Evolutionary conservation across 2,888 invertebrate species (phyloP), one percentile per base, ranked within the genome.

Genomic region (Caradrina kadenii): DNA sequence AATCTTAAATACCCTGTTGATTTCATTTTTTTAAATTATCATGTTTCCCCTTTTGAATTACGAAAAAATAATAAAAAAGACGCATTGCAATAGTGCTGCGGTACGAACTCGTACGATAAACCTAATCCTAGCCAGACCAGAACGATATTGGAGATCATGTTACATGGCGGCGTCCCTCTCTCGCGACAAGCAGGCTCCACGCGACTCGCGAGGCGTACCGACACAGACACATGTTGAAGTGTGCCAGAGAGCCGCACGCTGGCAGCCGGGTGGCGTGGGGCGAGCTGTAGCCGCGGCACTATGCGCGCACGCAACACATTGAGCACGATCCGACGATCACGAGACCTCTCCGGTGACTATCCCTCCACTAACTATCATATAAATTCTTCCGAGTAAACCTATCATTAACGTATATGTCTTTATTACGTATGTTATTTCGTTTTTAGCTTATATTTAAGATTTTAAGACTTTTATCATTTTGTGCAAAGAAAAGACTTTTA

Each of bases 1-100:
- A 93, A 95, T 94, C 93, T 94, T 95, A 94, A 94, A 96, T 96
- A 96, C 95, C 95, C 96, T 96, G 95, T 96, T 95, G 94, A 94
- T 95, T 95, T 93, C 91, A 92, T 93, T 93, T 92, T 77, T 91
- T 89, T 86, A 88, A 90, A 85, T 87, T 83, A 90, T 85, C 84
- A 83, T 86, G 84, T 89, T 90, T 89, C 87, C 89, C 87, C 86
- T 87, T 89, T 85, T 88, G 90, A 89, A 86, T 86, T 88, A 89
- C 85, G 87, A 89, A 88, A 88, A 83, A 83, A 85, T 86, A 82
- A 85, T 82, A 76, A 80, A 76, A 55, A 71, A 74, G 58, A 76
- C 74, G 75, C 72, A 66, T 74, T 73, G 72, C 73, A 79, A 77
- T 81, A 82, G 82, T 78, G 83, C 84, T 79, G 87, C 87, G 83